Conservation (phyloP, 2,888 invertebrate genomes). For the Cryptophagus acutangulus region DNA sequence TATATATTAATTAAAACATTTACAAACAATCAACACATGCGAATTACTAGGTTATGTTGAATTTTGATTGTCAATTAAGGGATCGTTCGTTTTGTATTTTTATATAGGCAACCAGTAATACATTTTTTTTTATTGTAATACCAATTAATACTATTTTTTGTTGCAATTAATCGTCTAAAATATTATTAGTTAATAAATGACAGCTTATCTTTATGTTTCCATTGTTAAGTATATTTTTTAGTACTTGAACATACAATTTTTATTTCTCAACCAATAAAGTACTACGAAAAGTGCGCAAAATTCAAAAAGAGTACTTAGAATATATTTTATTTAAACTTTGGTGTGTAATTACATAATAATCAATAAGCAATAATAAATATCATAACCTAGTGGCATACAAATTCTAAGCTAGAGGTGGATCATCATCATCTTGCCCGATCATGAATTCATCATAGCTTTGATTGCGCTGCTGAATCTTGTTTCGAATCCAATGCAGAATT, state of each 20-base stretch:
- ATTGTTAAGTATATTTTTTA: no score
- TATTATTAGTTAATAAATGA: no score
- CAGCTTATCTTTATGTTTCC: no score
- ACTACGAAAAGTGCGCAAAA: not conserved
- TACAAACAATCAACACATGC: not conserved
- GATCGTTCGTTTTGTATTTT: no score
- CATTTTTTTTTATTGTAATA: no score
- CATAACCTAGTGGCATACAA: not conserved
- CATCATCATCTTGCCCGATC: constrained; percentile 47
- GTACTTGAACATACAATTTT: constrained; percentile 5
- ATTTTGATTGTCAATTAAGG: no score
- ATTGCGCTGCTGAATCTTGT: constrained; percentile 42
- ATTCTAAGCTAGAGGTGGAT: constrained; percentile 37
- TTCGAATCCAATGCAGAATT: constrained; percentile 39
- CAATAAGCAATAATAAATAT: no score
- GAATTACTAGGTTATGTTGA: constrained; percentile 3
- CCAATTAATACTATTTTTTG: no score
- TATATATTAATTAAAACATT: not conserved
- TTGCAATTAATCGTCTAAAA: no score
- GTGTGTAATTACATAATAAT: no score
- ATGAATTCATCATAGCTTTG: constrained; percentile 47
- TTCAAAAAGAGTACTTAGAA: not conserved
- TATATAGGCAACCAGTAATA: no score
- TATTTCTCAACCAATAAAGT: constrained; percentile 2
- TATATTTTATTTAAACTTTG: no score